Conservation (phyloP, 2,888 invertebrate genomes). For the Campoplex nolae region DNA sequence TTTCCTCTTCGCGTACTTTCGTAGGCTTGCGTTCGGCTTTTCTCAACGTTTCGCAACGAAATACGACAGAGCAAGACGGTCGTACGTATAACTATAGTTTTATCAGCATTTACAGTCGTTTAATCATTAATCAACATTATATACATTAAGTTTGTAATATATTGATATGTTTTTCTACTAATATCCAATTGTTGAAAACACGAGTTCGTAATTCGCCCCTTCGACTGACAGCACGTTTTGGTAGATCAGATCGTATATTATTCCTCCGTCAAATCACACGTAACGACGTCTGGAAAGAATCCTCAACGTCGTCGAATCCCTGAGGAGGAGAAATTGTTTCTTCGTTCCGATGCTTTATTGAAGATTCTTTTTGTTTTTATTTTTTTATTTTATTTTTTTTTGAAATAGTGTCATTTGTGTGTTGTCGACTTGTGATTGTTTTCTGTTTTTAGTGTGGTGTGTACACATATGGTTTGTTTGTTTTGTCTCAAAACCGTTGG, state of each 20-base stretch:
- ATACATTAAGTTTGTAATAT: slow-evolving; percentile 3
- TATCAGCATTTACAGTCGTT: slow-evolving; percentile 29
- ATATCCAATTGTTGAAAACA: slow-evolving; percentile 43
- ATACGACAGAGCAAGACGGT: slow-evolving; percentile 60
- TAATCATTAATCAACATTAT: slow-evolving; percentile 8
- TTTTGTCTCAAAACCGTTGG: slow-evolving; percentile 12
- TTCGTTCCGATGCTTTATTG: background rate
- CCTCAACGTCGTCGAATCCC: slow-evolving; percentile 5
- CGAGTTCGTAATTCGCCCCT: background rate
- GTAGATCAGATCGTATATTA: slow-evolving; percentile 38
- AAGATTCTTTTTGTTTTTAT: background rate
- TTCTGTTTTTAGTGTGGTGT: slow-evolving; percentile 35
- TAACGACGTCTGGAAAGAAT: background rate
- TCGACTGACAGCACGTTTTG: slow-evolving; percentile 49
- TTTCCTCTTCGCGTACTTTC: slow-evolving; percentile 45
- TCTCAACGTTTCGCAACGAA: slow-evolving; percentile 51
- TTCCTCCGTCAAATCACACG: background rate
- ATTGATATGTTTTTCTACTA: background rate
- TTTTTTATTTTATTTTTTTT: background rate
- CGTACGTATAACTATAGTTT: slow-evolving; percentile 51
- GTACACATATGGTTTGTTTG: slow-evolving; percentile 16
- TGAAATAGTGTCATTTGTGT: slow-evolving; percentile 12
- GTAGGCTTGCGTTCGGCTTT: slow-evolving; percentile 64
- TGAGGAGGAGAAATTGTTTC: background rate
- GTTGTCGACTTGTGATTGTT: slow-evolving; percentile 31